These are phyloP conservation scores for Styela plicata DNA, from an alignment of 23 tunicate species.

Conservation along the genomic window DNA sequence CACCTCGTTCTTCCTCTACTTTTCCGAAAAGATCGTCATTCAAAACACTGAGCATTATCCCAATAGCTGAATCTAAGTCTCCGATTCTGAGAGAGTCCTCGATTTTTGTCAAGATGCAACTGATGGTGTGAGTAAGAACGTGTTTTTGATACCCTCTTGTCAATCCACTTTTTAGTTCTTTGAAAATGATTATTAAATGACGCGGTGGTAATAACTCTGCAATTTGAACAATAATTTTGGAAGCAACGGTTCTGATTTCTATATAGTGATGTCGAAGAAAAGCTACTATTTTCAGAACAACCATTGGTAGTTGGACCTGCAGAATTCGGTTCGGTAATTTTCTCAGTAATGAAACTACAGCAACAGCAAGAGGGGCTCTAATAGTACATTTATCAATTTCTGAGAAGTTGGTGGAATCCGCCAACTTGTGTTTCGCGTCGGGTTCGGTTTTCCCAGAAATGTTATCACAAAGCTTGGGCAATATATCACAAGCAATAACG, in stretches of 20 bases:
- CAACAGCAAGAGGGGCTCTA: slow-evolving; percentile 72
- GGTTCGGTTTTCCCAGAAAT: slow-evolving; percentile 38
- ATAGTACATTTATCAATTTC: slow-evolving; percentile 44
- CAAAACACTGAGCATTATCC: slow-evolving; percentile 41
- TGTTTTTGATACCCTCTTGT: slow-evolving; percentile 80
- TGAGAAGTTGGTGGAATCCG: slow-evolving; percentile 26
- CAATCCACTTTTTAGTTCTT: slow-evolving; percentile 66
- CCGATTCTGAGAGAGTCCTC: slow-evolving; percentile 39
- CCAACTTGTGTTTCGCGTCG: slow-evolving; percentile 44
- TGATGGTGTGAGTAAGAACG: slow-evolving; percentile 44
- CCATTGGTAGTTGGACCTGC: slow-evolving; percentile 39
- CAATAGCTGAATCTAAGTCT: slow-evolving; percentile 41
- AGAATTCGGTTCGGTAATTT: slow-evolving; percentile 42
- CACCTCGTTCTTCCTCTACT: slow-evolving; percentile 52
- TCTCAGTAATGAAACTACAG: slow-evolving; percentile 53
- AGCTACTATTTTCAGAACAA: slow-evolving; percentile 56
- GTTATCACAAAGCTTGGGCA: slow-evolving; percentile 39
- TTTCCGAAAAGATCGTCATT: slow-evolving; percentile 67
- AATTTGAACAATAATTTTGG: slow-evolving; percentile 25
- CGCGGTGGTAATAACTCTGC: slow-evolving; percentile 36
- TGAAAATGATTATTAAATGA: slow-evolving; percentile 37
- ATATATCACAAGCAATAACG: slow-evolving; percentile 17
- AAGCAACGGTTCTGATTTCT: slow-evolving; percentile 53
- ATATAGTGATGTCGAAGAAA: slow-evolving; percentile 55
- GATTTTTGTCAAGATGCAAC: slow-evolving; percentile 26